Conservation (phyloP, 2,113 vertebrate genomes). For the Solea solea region DNA sequence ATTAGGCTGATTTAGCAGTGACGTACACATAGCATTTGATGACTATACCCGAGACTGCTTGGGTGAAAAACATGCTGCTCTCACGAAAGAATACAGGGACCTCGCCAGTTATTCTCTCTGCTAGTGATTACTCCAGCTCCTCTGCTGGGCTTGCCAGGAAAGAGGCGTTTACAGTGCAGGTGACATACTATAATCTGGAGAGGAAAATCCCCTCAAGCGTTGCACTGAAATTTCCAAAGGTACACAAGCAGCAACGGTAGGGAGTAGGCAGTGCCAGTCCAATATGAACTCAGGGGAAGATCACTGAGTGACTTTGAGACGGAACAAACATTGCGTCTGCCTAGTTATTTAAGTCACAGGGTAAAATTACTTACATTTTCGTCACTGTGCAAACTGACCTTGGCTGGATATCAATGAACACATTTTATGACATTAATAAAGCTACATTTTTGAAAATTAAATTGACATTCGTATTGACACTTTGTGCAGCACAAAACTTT, state of each 20-base stretch:
- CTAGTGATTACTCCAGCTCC: constrained; percentile 20
- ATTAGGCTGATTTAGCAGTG: neutral
- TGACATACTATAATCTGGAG: constrained; percentile 28
- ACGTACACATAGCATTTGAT: neutral
- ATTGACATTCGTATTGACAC: too few species aligned
- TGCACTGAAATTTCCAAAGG: constrained; percentile 19
- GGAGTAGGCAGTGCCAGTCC: constrained; percentile 2
- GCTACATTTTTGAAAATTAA: too few species aligned
- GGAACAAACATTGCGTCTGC: neutral
- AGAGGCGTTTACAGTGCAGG: constrained; percentile 37
- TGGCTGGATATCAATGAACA: too few species aligned
- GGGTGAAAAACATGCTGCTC: constrained; percentile 11
- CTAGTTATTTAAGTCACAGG: too few species aligned
- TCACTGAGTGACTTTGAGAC: neutral
- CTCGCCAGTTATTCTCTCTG: constrained; percentile 23
- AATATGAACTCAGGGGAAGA: neutral
- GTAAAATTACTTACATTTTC: too few species aligned
- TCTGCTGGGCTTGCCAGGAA: constrained; percentile 32
- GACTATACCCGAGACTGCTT: neutral
- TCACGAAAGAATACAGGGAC: constrained; percentile 8
- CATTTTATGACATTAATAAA: too few species aligned
- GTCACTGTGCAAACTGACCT: too few species aligned
- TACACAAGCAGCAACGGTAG: constrained; percentile 13
- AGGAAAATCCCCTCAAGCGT: constrained; percentile 25
- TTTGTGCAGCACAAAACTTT: too few species aligned